phyloP scores from a whole-genome alignment of 1,140 invertebrate species.

The Apis mellifera region DNA sequence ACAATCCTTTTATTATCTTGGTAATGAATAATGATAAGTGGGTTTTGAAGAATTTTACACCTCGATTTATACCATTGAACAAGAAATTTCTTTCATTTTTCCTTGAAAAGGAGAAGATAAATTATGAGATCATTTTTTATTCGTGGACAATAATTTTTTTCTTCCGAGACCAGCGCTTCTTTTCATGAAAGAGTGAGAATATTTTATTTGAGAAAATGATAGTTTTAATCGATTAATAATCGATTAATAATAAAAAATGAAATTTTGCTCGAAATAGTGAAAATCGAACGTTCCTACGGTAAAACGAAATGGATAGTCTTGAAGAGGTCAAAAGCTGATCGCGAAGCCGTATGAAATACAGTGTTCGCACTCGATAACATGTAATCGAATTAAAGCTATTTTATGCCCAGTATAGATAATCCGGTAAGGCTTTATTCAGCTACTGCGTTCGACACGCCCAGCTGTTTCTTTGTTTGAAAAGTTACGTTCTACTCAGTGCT shows the following conservation, averaged over 20 bases:
- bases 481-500: not conserved
- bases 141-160: no score
- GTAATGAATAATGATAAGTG: no score
- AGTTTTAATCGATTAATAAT: no score
- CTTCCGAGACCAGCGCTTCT: no score
- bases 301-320: not conserved
- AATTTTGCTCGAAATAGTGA: not conserved
- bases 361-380: slow-evolving; percentile 55
- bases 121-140: no score
- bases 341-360: slow-evolving; percentile 54
- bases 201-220: not conserved
- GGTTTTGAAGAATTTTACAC: no score
- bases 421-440: slow-evolving; percentile 22
- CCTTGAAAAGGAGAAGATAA: no score
- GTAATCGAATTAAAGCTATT: slow-evolving; percentile 64
- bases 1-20: no score
- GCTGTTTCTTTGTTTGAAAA: slow-evolving; percentile 36
- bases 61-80: no score
- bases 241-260: not conserved
- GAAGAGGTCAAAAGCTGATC: slow-evolving; percentile 14
- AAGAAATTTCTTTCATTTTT: no score
- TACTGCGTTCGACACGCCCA: slow-evolving; percentile 20
- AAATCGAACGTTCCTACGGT: not conserved
- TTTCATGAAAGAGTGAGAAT: not conserved
- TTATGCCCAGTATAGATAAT: slow-evolving; percentile 42